Base-by-base conservation (phyloP, 2,797 vertebrate genomes). In the Ceryle rudis region DNA sequence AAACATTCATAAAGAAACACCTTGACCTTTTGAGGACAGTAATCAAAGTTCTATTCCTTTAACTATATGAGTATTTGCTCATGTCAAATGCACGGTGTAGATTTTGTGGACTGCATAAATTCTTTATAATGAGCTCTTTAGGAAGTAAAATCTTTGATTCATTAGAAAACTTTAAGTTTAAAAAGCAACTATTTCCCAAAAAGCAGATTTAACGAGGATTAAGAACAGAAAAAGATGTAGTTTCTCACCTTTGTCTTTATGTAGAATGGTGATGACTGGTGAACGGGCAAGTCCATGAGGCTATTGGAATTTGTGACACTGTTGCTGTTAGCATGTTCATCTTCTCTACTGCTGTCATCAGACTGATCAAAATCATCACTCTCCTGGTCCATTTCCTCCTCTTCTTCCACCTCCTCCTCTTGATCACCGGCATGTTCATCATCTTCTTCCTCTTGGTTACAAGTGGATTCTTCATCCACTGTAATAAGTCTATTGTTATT, bases 341-440 rank as follows among this genome's bases (percentile, higher is more conserved):
- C 99, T 89, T 99, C 99, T 84, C 99, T 99, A 86, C 98, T 99
- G 81, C 99, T 99, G 97, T 99, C 99, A 21, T 98, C 99, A 28
- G 99, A 99, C 72, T 99, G 99, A 95, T 99, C 99, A 97, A 99
- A 99, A 82, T 99, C 99, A 97, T 99, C 99, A 73, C 99, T 99
- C 97, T 99, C 99, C 98, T 99, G 99, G 98, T 99, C 99, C 99
- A 99, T 99, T 96, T 99, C 99, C 93, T 99, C 99, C 96, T 99
- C 99, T 5, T 99, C 99, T 73, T 99, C 99, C 75, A 97, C 98
- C 77, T 99, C 99, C 39, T 99, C 98, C 81, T 98, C 98, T 95
- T 98, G 98, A 96, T 98, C 98, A 88, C 97, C 98, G 97, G 96
- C 86, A 87, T 98, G 98, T 46, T 98, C 98, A 88, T 99, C 98